Base-by-base conservation (phyloP, 1,140 invertebrate genomes). In the Dendroctonus valens region DNA sequence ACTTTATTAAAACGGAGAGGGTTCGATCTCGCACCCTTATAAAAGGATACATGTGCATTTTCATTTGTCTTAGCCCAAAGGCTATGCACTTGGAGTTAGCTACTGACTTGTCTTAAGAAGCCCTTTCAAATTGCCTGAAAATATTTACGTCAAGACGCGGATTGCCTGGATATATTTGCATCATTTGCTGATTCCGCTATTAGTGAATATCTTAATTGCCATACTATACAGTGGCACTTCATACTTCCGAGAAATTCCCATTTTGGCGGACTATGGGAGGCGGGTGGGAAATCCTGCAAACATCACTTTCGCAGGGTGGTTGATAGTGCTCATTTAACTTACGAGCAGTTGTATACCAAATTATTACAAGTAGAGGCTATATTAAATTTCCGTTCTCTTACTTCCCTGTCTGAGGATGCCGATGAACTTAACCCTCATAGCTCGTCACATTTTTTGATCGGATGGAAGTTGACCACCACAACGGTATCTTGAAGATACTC, bases 261-360 rank as follows among this genome's bases (percentile, higher is more conserved):
- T 61, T 73, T 75, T 41, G 79, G 79, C 53, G 79, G 79, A 3
- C 69, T 73, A 38, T 80, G 69, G 78, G 77, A 80, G 59, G 48
- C 69, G n/a, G 51, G 52, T 0, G 74, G 80, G 7, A 72, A 74
- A 53, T 54, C 54, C 14, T 15, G 68, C 50, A 67, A 77, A 44
- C 48, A 42, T 48, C 70, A 73, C 44, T 41, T 72, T 6, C 65
- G 15, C 15, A 46, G 75, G 53, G 57, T 76, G 6, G 40, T 77
- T 40, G 63, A 69, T 8, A 41, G 61, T n/a, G n/a, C n/a, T n/a
- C n/a, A n/a, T 63, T 63, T 77, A 6, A 75, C 70, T 5, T 76
- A 67, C 42, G 75, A 78, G 52, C 72, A 76, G 41, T 58, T 76
- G 37, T 44, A 54, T 14, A 77, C 74, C 7, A 58, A 72, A 38